These are phyloP conservation scores for Isoperla grammatica DNA, from an alignment of 2,888 invertebrate genomes.

Conservation along the genomic window DNA sequence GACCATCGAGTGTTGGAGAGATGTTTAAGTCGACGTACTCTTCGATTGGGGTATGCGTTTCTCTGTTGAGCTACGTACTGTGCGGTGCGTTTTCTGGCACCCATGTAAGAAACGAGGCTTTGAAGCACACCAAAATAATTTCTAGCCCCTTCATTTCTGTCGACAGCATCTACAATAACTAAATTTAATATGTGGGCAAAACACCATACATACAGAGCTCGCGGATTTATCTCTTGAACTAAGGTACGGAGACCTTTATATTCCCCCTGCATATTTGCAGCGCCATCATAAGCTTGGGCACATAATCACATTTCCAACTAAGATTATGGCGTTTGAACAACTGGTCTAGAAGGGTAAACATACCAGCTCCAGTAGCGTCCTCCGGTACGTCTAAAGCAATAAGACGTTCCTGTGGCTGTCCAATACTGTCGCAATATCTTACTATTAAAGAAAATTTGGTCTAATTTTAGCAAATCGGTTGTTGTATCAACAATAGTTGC, in stretches of 20 bases:
- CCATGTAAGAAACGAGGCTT: neutral
- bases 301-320: neutral
- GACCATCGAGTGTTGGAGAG: neutral
- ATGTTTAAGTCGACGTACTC: neutral
- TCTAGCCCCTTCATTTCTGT: neutral
- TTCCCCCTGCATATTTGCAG: conserved; percentile 2
- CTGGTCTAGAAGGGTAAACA: too few species aligned
- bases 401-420: too few species aligned
- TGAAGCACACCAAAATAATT: neutral
- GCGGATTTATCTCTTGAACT: neutral
- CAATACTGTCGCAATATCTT: too few species aligned
- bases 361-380: too few species aligned
- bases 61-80: neutral
- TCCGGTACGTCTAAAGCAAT: too few species aligned
- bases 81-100: neutral
- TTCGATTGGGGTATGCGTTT: neutral
- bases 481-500: too few species aligned
- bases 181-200: conserved; percentile 3
- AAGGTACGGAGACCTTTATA: neutral
- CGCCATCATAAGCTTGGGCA: conserved; percentile 1
- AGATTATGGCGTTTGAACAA: neutral
- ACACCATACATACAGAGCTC: neutral
- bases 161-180: neutral
- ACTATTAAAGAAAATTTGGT: too few species aligned
- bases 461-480: too few species aligned